These are phyloP conservation scores for Scolopax rusticola DNA, from an alignment of 2,797 vertebrate species.

Conservation along the genomic window DNA sequence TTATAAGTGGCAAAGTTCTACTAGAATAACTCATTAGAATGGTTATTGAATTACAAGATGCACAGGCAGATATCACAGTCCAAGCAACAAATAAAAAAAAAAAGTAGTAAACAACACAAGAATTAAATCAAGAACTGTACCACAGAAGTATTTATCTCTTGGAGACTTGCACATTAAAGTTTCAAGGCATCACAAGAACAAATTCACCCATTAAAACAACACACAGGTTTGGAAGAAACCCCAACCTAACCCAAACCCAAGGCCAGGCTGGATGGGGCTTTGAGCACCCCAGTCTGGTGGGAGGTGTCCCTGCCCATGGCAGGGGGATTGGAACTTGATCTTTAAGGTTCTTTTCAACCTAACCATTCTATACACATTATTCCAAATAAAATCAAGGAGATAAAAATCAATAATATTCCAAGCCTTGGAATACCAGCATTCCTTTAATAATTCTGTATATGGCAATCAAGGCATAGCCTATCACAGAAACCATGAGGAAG, in stretches of 20 bases:
- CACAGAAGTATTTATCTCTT: not conserved
- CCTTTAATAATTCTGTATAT: not conserved
- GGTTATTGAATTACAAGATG: not conserved
- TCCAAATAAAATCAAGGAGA: not conserved
- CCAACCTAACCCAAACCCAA: not conserved
- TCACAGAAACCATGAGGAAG: not conserved
- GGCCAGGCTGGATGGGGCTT: too few species aligned
- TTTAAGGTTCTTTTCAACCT: too few species aligned
- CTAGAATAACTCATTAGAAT: not conserved
- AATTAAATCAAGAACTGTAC: not conserved
- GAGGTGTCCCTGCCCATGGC: too few species aligned
- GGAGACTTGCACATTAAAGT: not conserved
- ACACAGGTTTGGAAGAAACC: not conserved
- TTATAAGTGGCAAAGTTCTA: not conserved
- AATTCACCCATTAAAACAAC: not conserved
- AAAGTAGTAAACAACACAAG: not conserved
- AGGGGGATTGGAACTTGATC: too few species aligned
- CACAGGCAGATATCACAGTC: not conserved
- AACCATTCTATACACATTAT: not conserved
- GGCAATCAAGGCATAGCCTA: not conserved
- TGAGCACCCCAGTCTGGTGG: too few species aligned
- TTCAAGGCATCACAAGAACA: not conserved
- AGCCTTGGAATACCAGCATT: not conserved
- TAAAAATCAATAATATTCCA: too few species aligned
- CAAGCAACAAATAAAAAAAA: not conserved